Conservation (phyloP, 2,888 invertebrate species). For the Glyphotaelius pellucidus region DNA sequence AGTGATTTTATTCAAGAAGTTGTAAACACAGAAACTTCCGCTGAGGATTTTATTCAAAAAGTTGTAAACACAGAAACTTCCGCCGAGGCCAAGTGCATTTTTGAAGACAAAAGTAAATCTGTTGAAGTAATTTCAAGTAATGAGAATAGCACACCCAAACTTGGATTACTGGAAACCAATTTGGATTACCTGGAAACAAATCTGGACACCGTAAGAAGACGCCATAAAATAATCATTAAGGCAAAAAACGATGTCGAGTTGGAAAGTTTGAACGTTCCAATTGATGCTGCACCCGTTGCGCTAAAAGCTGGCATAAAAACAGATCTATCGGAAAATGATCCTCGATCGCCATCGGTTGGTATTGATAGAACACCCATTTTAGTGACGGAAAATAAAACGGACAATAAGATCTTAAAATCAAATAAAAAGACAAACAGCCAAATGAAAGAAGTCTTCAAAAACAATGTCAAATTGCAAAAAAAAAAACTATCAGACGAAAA, state of each 20-base stretch:
- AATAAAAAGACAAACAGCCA: slow-evolving; percentile 69
- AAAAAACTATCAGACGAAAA: slow-evolving; percentile 70
- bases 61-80: neutral
- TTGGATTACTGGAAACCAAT: slow-evolving; percentile 79
- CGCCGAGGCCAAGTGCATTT: neutral
- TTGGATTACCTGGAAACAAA: slow-evolving; percentile 79
- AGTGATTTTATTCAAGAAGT: slow-evolving; percentile 69
- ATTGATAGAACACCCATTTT: slow-evolving; percentile 77
- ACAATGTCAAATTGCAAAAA: slow-evolving; percentile 74
- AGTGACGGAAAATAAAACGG: slow-evolving; percentile 67
- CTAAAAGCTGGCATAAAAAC: slow-evolving; percentile 24
- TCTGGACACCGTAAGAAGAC: slow-evolving; percentile 69
- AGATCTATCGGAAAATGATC: slow-evolving; percentile 71
- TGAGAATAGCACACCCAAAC: slow-evolving; percentile 71
- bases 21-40: neutral
- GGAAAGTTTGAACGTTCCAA: neutral
- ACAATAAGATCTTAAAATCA: slow-evolving; percentile 21
- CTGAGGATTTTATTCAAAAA: slow-evolving; percentile 68
- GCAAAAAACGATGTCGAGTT: slow-evolving; percentile 5
- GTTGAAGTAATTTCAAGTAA: slow-evolving; percentile 44
- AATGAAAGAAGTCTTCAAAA: slow-evolving; percentile 75
- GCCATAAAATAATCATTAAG: slow-evolving; percentile 18
- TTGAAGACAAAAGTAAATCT: neutral
- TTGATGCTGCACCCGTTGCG: neutral
- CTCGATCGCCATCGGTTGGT: slow-evolving; percentile 74